These are phyloP conservation scores for Eilema sororculum DNA, from an alignment of 2,888 invertebrate species.

Conservation along the genomic window DNA sequence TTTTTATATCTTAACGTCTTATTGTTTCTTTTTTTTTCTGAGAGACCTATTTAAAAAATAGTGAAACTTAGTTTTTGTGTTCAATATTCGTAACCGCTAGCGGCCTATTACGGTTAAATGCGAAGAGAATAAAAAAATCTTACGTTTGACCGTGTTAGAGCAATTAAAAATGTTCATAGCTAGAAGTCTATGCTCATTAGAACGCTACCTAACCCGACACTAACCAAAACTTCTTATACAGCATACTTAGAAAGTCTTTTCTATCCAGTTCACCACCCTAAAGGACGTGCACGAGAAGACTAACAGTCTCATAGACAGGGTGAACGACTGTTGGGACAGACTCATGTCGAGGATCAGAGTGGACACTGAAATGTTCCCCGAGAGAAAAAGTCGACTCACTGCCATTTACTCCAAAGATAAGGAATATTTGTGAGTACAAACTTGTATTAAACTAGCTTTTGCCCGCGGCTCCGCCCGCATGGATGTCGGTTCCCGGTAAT, in stretches of 20 bases:
- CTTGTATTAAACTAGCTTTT: no score
- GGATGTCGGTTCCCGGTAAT: no score
- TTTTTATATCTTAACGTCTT: no score
- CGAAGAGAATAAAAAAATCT: not conserved
- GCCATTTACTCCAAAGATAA: slow-evolving; percentile 96
- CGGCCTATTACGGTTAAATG: not conserved
- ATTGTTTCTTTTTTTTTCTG: no score
- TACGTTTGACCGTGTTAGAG: not conserved
- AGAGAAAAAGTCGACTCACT: slow-evolving; percentile 92
- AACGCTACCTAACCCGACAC: not conserved
- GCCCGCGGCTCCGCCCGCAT: no score
- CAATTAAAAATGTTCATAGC: not conserved
- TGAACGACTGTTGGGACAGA: slow-evolving; percentile 86
- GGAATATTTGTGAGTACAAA: slow-evolving; percentile 93
- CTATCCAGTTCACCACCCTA: slow-evolving; percentile 87
- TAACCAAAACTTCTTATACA: not conserved
- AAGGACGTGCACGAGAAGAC: slow-evolving; percentile 88
- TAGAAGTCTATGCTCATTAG: slow-evolving; percentile 1
- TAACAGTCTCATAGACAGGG: slow-evolving; percentile 85
- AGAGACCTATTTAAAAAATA: no score
- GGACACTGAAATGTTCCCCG: slow-evolving; percentile 91
- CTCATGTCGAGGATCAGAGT: slow-evolving; percentile 88
- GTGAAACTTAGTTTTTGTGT: no score
- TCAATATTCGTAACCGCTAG: not conserved
- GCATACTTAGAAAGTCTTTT: slow-evolving; percentile 6